Evolutionary conservation across 2,888 invertebrate genomes (phyloP), one percentile per base, ranked within the genome.

Genomic region (Brenthis daphne): DNA sequence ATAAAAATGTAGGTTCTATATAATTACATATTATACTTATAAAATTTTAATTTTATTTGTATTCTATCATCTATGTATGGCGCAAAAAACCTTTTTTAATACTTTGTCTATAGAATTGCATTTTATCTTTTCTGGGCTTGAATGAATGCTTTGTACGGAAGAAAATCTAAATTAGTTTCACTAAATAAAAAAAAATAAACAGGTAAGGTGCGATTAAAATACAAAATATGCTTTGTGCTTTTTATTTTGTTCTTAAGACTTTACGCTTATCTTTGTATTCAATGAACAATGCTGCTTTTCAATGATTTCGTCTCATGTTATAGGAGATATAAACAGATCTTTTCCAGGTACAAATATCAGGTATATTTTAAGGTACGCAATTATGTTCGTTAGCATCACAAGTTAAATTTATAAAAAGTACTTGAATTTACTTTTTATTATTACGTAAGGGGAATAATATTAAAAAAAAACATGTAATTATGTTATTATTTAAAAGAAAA

Each of bases 121-220:
- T 60, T 50, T 29, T 33, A 60, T 12, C 50, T 64, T 64, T 66
- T 16, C 16, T 55, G 56, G 24, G 64, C 66, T 61, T 66, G 58
- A 66, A 50, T 72, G 60, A 68, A 70, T 66, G 57, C 51, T 54
- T 66, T 67, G 51, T 61, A 57, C 24, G 51, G 29, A 24, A 48
- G 57, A 51, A 54, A 56, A 66, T 57, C 55, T 37, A 71, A 68
- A 68, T 71, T 68, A 66, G 51, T 55, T 64, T 68, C 54, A 64
- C 48, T n/a, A 53, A 56, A 65, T 68, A 1, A 20, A 20, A 20
- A 20, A 20, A 20, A 20, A 65, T 16, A 70, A 66, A 68, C 69
- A 75, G 72, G 73, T 73, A 72, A 70, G 67, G 67, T 71, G 67
- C 64, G 68, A 69, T 70, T 68, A 57, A 67, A 73, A 71, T 72